Evolutionary conservation across 2,888 invertebrate species (phyloP), one percentile per base, ranked within the genome.

Genomic region (Heliconius sara): DNA sequence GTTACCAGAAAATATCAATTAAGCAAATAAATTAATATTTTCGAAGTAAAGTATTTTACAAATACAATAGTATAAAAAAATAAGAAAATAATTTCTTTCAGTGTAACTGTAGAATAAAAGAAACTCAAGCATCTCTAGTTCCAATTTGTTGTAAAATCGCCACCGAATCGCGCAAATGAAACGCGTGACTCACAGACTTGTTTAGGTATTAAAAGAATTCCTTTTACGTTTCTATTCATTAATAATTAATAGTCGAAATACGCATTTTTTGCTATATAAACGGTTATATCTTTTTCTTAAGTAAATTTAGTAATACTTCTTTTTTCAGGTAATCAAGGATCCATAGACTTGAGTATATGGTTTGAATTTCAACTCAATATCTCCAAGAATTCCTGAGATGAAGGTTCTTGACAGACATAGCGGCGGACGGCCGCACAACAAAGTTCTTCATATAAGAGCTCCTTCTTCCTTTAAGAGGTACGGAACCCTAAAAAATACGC

Each of bases 161-260:
- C 25, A 68, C 65, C 67, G 72, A 79, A 76, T 68, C 79, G 65
- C 76, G 43, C 66, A 76, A 81, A 60, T 76, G 74, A 79, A 75
- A 73, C 79, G 81, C 76, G 81, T 80, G 79, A 80, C 79, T 80
- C 22, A 34, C 57, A 34, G n/a, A 27, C 63, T 30, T 16, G 7
- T 47, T 25, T 47, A 47, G 78, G 63, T 47, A 72, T 78, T 78
- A 72, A 47, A 30, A 47, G 12, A 16, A 71, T 72, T 72, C 12
- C 34, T 77, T 57, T 47, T 72, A 30, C 22, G 57, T 67, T 65
- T 66, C 39, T 76, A 66, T 22, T 47, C 57, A 60, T 70, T 47
- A 57, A 22, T 34, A 25, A 70, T 70, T 4, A 65, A 65, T 27
- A 27, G 27, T 27, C 9, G 9, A 39, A 39, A 39, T 9, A 39